A percentile compares a stretch with the other conserved stretches of the same genome.
Evolutionary conservation across 2,113 vertebrate species (phyloP).

Genomic region (Lagopus leucura): DNA sequence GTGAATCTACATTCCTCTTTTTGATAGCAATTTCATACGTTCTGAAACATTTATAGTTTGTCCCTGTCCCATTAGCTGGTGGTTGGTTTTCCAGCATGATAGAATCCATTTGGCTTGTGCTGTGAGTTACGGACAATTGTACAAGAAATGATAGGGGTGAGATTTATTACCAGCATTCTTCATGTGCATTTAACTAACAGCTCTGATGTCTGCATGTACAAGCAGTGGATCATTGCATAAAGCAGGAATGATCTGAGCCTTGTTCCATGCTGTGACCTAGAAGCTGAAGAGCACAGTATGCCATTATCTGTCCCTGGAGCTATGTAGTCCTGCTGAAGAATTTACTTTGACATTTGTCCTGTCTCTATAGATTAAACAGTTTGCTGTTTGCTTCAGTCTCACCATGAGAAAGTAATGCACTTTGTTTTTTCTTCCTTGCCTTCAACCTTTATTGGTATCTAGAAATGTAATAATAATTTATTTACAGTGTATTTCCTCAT

Average conservation of each 20-base stretch:
- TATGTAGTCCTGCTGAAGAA: background rate
- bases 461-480: slow-evolving; percentile 41
- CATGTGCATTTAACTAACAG: background rate
- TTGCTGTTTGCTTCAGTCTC: slow-evolving; percentile 16
- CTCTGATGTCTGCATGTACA: background rate
- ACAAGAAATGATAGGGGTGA: background rate
- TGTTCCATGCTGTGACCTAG: slow-evolving; percentile 28
- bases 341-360: slow-evolving; percentile 52
- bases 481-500: slow-evolving; percentile 11
- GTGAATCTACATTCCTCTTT: background rate
- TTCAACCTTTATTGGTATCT: slow-evolving; percentile 30
- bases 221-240: background rate
- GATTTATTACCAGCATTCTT: background rate
- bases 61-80: background rate
- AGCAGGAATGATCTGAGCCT: slow-evolving; percentile 7
- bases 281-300: slow-evolving; percentile 21
- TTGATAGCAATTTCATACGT: background rate
- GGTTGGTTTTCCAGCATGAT: background rate
- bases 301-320: slow-evolving; percentile 29
- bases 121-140: background rate
- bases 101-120: background rate
- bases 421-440: background rate
- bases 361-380: slow-evolving; percentile 50
- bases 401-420: background rate
- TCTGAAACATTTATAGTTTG: background rate